Evolutionary conservation across 37 sponge, comb jelly and placozoan species (phyloP).

Genomic region (Crambe crambe): DNA sequence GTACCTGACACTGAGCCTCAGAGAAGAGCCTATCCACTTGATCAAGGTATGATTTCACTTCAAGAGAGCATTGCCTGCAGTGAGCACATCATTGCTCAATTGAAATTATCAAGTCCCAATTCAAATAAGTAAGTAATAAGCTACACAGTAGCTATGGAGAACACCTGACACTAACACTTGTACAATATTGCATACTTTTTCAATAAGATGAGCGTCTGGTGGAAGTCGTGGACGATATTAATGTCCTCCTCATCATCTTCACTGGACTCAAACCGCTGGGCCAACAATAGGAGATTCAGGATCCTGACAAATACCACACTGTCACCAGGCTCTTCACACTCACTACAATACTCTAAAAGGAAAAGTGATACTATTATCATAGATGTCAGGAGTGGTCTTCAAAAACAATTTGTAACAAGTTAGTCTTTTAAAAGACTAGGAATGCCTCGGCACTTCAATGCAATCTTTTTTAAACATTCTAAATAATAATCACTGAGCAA

Average conservation of each 20-base stretch:
- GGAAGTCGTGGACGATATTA: background rate
- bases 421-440: too few relatives aligned
- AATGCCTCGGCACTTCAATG: too few relatives aligned
- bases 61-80: background rate
- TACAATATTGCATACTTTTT: background rate
- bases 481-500: too few relatives aligned
- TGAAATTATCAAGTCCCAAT: too few relatives aligned
- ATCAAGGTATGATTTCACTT: background rate
- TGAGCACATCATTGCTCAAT: background rate
- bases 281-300: background rate
- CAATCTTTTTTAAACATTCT: too few relatives aligned
- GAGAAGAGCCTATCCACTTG: background rate
- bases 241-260: background rate
- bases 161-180: background rate
- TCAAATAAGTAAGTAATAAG: too few relatives aligned
- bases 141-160: background rate
- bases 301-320: background rate
- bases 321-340: background rate
- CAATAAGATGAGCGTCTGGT: background rate
- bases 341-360: background rate
- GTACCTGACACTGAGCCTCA: conserved; percentile 4
- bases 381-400: too few relatives aligned
- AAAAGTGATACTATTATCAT: too few relatives aligned
- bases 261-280: background rate
- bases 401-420: too few relatives aligned